phyloP scores from a whole-genome alignment of 2,888 invertebrate species.

The Heliconius cydno region DNA sequence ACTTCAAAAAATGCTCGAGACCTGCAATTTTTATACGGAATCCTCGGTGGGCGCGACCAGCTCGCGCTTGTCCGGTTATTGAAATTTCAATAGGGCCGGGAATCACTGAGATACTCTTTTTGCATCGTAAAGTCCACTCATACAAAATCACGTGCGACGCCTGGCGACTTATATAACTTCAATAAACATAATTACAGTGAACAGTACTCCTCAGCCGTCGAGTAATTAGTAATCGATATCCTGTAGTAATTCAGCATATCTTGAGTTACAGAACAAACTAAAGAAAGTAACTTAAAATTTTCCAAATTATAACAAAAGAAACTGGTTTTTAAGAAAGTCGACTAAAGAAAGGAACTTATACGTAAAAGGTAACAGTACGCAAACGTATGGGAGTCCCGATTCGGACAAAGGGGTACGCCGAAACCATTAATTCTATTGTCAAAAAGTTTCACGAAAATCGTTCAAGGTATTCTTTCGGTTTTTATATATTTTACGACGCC shows the following conservation, averaged over 20 bases:
- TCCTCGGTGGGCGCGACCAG: too few species aligned
- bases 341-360: background rate
- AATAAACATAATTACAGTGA: too few species aligned
- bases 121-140: too few species aligned
- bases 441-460: conserved; percentile 50
- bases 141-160: too few species aligned
- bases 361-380: conserved; percentile 28
- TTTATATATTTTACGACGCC: conserved; percentile 48
- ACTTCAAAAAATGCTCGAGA: too few species aligned
- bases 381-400: conserved; percentile 38
- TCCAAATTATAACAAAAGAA: conserved; percentile 19
- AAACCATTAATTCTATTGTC: conserved; percentile 53
- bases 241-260: background rate
- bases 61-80: too few species aligned
- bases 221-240: too few species aligned
- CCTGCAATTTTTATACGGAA: too few species aligned
- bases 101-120: too few species aligned
- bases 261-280: background rate
- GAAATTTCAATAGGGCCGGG: too few species aligned
- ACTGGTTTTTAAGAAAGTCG: conserved; percentile 15
- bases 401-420: conserved; percentile 38
- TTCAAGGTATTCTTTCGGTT: conserved; percentile 48
- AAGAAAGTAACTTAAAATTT: background rate
- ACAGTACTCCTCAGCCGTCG: too few species aligned
- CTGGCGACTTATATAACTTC: too few species aligned